These are phyloP conservation scores for Drosophila hamatofila DNA, from an alignment of 2,888 invertebrate genomes.

Conservation along the genomic window DNA sequence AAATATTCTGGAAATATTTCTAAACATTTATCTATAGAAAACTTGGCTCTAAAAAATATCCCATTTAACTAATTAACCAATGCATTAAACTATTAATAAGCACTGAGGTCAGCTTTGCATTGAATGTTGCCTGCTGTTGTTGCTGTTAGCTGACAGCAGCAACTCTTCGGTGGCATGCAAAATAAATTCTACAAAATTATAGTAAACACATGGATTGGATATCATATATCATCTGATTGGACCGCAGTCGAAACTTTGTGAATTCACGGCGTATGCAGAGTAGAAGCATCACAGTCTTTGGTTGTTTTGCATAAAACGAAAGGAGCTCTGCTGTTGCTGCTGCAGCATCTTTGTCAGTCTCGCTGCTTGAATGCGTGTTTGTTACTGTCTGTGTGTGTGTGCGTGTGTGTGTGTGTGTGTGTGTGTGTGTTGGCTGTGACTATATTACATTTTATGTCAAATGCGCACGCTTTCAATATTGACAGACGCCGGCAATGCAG, in stretches of 20 bases:
- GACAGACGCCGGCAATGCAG: conserved; percentile 63
- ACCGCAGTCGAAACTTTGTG: neutral
- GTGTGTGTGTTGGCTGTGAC: conserved; percentile 50
- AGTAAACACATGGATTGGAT: conserved; percentile 11
- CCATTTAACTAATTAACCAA: too few species aligned
- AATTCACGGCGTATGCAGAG: neutral
- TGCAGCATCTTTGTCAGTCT: conserved; percentile 38
- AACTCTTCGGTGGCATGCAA: neutral
- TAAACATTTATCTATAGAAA: too few species aligned
- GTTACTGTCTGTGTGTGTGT: conserved; percentile 12
- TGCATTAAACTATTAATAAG: too few species aligned
- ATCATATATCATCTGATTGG: conserved; percentile 1
- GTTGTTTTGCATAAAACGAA: conserved; percentile 59
- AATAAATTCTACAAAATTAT: neutral
- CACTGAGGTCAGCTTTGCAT: neutral
- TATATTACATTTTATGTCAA: conserved; percentile 82
- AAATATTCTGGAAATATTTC: too few species aligned
- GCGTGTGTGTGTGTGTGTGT: conserved; percentile 23
- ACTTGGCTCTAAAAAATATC: too few species aligned
- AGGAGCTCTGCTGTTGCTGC: conserved; percentile 28
- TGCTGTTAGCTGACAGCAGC: neutral
- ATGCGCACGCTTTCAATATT: conserved; percentile 79
- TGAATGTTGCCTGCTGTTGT: neutral
- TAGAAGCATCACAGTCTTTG: conserved; percentile 23
- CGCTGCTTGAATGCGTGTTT: conserved; percentile 13